Percentiles rank a stretch among this genome's conserved stretches.
phyloP scores from a whole-genome alignment of 2,113 vertebrate genomes.

The Proterorhinus semilunaris region DNA sequence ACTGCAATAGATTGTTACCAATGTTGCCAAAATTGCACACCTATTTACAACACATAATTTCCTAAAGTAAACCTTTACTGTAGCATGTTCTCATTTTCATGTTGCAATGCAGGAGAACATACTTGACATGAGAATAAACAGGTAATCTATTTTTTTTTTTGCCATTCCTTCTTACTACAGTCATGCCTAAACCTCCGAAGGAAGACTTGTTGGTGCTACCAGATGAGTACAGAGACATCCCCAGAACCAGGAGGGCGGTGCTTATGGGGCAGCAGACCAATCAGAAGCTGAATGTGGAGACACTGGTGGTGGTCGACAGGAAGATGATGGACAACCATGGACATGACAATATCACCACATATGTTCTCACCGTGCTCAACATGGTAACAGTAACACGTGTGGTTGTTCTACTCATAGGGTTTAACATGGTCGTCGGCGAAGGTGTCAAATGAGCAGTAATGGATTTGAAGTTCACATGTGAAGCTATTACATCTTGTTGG shows the following conservation, averaged over 20 bases:
- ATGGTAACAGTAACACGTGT: slow-evolving; percentile 82
- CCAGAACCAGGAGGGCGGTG: slow-evolving; percentile 77
- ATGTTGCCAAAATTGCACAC: background rate
- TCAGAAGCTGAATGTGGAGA: slow-evolving; percentile 85
- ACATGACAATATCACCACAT: slow-evolving; percentile 86
- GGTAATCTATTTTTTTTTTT: background rate
- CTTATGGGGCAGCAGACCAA: slow-evolving; percentile 63
- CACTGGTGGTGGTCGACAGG: slow-evolving; percentile 86
- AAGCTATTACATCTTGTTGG: slow-evolving; percentile 5
- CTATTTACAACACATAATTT: background rate
- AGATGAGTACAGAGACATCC: slow-evolving; percentile 78
- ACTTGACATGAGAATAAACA: background rate
- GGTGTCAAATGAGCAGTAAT: slow-evolving; percentile 11
- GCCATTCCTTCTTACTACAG: slow-evolving; percentile 57
- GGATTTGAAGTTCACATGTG: slow-evolving; percentile 16
- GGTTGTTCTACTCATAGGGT: background rate
- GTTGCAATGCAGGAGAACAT: background rate
- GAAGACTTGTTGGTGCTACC: slow-evolving; percentile 77
- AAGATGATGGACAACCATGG: slow-evolving; percentile 88
- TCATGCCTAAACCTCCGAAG: slow-evolving; percentile 83
- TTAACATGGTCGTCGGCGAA: background rate
- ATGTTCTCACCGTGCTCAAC: slow-evolving; percentile 88
- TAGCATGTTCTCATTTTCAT: no score
- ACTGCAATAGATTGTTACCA: background rate
- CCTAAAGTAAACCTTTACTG: background rate